Conservation (phyloP, 1,140 invertebrate genomes). For the Formica exsecta region DNA sequence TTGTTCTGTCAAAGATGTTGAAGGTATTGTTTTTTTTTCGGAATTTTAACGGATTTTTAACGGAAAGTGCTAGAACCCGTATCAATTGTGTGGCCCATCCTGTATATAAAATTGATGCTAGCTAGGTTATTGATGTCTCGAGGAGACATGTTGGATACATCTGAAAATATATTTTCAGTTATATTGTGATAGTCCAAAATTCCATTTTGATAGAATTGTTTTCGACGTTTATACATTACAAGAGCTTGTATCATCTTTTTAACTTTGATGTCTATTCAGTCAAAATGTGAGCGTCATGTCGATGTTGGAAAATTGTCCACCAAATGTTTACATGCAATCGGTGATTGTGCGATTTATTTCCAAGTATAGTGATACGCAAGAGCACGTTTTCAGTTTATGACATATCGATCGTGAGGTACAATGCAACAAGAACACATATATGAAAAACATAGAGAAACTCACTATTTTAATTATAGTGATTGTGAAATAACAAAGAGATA, state of each 20-base stretch:
- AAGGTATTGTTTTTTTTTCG: too few relatives aligned
- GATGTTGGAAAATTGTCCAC: not conserved
- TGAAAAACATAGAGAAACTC: not conserved
- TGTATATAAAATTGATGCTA: too few relatives aligned
- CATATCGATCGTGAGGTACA: not conserved
- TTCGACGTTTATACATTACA: conserved; percentile 6
- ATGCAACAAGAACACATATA: conserved; percentile 15
- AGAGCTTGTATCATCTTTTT: conserved; percentile 25
- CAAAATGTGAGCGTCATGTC: not conserved
- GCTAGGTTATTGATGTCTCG: not conserved
- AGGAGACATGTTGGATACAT: not conserved
- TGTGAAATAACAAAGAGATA: conserved; percentile 16
- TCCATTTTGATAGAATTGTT: conserved; percentile 29
- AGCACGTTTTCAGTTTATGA: conserved; percentile 12
- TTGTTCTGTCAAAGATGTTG: too few relatives aligned
- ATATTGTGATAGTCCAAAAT: not conserved
- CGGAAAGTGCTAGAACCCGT: too few relatives aligned
- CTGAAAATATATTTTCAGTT: not conserved
- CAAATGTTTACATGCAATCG: conserved; percentile 13
- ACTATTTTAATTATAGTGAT: conserved; percentile 42
- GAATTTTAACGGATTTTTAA: too few relatives aligned
- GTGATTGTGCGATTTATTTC: conserved; percentile 39
- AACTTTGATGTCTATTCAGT: conserved; percentile 21
- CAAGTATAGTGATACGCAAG: not conserved
- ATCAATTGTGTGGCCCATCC: too few relatives aligned